Evolutionary conservation across 2,113 vertebrate species (phyloP).

Genomic region (Ancistrus triradiatus): DNA sequence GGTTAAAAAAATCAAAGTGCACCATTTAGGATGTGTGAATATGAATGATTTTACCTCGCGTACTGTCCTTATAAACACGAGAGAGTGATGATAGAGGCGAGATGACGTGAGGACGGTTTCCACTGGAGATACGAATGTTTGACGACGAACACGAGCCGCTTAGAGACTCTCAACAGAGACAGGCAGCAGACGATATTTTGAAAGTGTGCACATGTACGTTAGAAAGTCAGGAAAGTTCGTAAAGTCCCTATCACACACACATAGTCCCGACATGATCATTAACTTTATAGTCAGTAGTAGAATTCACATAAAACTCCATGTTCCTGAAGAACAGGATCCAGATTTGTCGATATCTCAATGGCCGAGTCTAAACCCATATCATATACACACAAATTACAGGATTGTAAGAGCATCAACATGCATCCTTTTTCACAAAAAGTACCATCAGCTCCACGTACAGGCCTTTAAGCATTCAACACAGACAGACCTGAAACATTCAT

Average conservation of each 20-base stretch:
- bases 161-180: too few species aligned
- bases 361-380: not conserved
- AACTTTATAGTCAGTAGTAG: conserved; percentile 70
- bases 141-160: not conserved
- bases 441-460: too few species aligned
- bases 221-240: too few species aligned
- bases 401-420: conserved; percentile 4
- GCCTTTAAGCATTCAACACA: too few species aligned
- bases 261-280: conserved; percentile 8
- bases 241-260: conserved; percentile 15
- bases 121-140: not conserved
- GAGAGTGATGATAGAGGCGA: conserved; percentile 2
- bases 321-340: conserved; percentile 18
- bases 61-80: too few species aligned
- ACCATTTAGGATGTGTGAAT: conserved; percentile 19
- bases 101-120: not conserved
- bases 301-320: conserved; percentile 49
- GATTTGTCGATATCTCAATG: not conserved
- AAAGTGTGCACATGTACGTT: not conserved
- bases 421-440: conserved; percentile 17
- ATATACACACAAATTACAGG: conserved; percentile 24
- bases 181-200: conserved; percentile 37
- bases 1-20: conserved; percentile 33
- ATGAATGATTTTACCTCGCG: conserved; percentile 3
- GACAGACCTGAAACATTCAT: too few species aligned